Evolutionary conservation across 2,888 invertebrate genomes (phyloP).

Genomic region (Pinctada fucata): DNA sequence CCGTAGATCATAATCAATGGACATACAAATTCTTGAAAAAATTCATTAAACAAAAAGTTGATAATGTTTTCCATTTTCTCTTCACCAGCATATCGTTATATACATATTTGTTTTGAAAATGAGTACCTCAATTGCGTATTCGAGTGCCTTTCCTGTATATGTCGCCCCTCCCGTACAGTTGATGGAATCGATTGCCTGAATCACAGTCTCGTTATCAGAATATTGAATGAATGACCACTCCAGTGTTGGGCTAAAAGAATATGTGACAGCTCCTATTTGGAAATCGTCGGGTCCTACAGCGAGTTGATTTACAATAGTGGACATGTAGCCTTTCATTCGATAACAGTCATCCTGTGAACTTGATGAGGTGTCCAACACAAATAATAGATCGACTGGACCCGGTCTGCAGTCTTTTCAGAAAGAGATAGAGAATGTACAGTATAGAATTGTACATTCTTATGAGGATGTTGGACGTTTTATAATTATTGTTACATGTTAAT

Average conservation of each 20-base stretch:
- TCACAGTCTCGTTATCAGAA: background rate
- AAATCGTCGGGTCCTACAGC: conserved; percentile 25
- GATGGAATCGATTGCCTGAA: background rate
- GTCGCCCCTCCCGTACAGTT: background rate
- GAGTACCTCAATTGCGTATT: background rate
- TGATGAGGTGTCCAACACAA: background rate
- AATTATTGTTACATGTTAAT: too few relatives aligned
- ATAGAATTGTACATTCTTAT: too few relatives aligned
- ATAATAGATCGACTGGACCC: background rate
- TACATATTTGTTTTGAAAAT: background rate
- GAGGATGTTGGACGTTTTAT: too few relatives aligned
- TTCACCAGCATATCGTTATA: too few relatives aligned
- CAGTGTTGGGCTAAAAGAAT: conserved; percentile 6
- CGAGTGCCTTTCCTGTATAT: conserved; percentile 6
- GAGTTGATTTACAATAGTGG: conserved; percentile 7
- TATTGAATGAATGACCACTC: conserved; percentile 4
- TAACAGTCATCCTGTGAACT: background rate
- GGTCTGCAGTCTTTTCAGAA: background rate
- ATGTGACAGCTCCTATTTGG: conserved; percentile 16
- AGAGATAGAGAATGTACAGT: background rate
- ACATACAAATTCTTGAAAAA: too few relatives aligned
- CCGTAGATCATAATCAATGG: too few relatives aligned
- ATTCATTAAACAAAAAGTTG: too few relatives aligned
- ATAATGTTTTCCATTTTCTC: too few relatives aligned
- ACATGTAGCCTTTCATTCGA: background rate